phyloP scores from a whole-genome alignment of 1,140 invertebrate species.

The Orchesella cincta region DNA sequence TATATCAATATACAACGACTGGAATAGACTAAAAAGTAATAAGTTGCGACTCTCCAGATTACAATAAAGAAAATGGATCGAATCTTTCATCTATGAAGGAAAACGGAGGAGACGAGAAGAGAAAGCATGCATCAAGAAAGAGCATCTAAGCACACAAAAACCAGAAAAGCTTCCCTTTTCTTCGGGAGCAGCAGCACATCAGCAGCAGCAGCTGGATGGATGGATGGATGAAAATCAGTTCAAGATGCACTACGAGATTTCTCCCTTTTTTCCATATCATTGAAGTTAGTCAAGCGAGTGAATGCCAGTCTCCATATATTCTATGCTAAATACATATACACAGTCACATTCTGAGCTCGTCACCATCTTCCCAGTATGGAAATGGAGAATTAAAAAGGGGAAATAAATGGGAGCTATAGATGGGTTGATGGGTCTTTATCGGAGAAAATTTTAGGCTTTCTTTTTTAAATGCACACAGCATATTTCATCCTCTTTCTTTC shows the following conservation, averaged over 20 bases:
- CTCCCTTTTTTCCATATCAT: conserved; percentile 14
- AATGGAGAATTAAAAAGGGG: conserved; percentile 17
- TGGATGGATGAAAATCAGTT: conserved; percentile 27
- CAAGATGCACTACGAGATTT: conserved; percentile 1
- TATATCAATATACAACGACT: no score
- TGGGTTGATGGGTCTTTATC: conserved; percentile 16
- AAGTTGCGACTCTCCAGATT: conserved; percentile 25
- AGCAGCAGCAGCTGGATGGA: conserved; percentile 7
- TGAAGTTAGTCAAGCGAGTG: conserved; percentile 13
- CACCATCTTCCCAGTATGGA: not conserved
- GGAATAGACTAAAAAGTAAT: conserved; percentile 20
- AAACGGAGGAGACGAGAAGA: not conserved
- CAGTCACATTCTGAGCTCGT: not conserved
- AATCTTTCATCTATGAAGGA: conserved; percentile 29
- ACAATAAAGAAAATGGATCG: conserved; percentile 30
- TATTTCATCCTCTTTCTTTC: not conserved
- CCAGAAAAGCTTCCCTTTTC: no score
- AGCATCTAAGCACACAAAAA: not conserved
- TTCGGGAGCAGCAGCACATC: not conserved
- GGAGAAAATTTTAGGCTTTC: not conserved
- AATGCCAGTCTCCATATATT: not conserved
- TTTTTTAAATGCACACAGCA: not conserved
- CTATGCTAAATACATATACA: not conserved
- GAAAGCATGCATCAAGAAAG: not conserved
- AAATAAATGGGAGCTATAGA: not conserved